These are phyloP conservation scores for Aythya baeri DNA, from an alignment of 2,113 vertebrate species.

Conservation along the genomic window DNA sequence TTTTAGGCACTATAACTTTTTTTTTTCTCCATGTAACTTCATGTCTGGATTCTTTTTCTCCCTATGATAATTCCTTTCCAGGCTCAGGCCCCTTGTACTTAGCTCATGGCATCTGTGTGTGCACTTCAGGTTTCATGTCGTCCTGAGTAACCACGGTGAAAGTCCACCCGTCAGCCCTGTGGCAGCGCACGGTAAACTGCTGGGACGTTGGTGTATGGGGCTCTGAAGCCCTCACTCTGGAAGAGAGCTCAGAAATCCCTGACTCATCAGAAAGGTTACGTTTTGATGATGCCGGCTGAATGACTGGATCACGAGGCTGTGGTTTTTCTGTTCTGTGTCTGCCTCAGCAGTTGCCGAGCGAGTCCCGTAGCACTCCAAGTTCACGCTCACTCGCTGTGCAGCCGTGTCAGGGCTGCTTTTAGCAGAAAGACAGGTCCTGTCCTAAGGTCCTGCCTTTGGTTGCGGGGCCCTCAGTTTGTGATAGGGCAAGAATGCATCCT, in stretches of 20 bases:
- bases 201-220: neutral
- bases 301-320: neutral
- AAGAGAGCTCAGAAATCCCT: neutral
- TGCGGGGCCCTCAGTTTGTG: neutral
- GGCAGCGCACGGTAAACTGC: accelerated
- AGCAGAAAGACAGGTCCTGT: neutral
- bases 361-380: accelerated
- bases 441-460: accelerated
- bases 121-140: neutral
- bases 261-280: neutral
- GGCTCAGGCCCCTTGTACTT: neutral
- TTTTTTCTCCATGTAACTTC: neutral
- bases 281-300: constrained; percentile 11
- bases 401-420: accelerated
- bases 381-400: neutral
- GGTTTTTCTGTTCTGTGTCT: neutral
- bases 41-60: neutral
- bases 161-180: neutral
- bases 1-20: neutral
- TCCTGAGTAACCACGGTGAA: neutral
- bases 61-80: neutral
- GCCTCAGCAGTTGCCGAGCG: neutral
- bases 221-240: neutral
- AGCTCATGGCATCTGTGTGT: accelerated
- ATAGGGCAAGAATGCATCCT: neutral